Evolutionary conservation across 2,113 vertebrate species (phyloP).

Genomic region (Balaeniceps rex): DNA sequence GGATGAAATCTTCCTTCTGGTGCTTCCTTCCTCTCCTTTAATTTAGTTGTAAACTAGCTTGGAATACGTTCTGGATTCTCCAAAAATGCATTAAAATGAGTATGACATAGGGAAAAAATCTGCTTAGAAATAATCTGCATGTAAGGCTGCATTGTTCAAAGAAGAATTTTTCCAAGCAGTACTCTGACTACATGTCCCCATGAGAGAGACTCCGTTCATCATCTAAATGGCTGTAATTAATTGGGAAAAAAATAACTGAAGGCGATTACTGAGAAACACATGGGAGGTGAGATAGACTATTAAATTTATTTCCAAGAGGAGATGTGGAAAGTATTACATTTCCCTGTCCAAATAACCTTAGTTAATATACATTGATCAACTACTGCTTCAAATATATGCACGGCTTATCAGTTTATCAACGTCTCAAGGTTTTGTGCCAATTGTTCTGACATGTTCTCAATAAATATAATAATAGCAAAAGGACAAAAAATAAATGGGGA

Average conservation of each 20-base stretch:
- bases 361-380: slow-evolving; percentile 52
- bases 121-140: neutral
- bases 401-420: slow-evolving; percentile 29
- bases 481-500: slow-evolving; percentile 36
- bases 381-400: neutral
- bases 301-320: neutral
- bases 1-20: neutral
- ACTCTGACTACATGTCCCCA: neutral
- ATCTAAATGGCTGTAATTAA: slow-evolving; percentile 63
- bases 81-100: neutral
- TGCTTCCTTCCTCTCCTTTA: neutral
- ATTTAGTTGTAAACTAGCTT: neutral
- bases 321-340: neutral
- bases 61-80: neutral
- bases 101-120: neutral
- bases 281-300: slow-evolving; percentile 30
- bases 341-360: slow-evolving; percentile 34
- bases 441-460: slow-evolving; percentile 40
- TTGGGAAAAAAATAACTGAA: neutral
- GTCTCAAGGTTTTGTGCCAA: neutral
- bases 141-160: neutral
- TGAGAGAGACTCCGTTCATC: slow-evolving; percentile 14
- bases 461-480: slow-evolving; percentile 30
- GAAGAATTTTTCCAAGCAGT: neutral
- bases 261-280: slow-evolving; percentile 20